These are phyloP conservation scores for Colius striatus DNA, from an alignment of 2,113 vertebrate genomes.

Conservation along the genomic window DNA sequence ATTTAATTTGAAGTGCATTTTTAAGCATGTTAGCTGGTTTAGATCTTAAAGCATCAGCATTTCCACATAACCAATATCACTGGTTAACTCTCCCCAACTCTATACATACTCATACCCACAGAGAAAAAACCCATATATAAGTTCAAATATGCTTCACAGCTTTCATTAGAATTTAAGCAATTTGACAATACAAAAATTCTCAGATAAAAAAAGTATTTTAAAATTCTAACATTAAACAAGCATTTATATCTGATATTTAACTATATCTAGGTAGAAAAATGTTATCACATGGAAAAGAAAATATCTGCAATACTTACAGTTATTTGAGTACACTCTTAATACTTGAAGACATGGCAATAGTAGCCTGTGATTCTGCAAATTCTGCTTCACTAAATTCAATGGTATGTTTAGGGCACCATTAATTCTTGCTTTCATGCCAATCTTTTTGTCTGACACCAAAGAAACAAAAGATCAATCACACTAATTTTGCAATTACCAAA, in stretches of 20 bases:
- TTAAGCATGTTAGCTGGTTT: neutral
- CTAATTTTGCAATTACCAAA: neutral
- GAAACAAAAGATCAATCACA: neutral
- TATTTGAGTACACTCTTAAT: slow-evolving; percentile 89
- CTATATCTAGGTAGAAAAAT: neutral
- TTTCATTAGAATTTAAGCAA: neutral
- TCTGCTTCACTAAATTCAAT: slow-evolving; percentile 90
- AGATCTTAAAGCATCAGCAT: neutral
- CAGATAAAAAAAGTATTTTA: neutral
- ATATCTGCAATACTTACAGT: slow-evolving; percentile 84
- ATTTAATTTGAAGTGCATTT: neutral
- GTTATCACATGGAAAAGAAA: neutral
- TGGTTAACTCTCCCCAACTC: neutral
- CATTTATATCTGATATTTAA: neutral
- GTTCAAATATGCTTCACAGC: neutral
- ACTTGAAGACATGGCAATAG: slow-evolving; percentile 94
- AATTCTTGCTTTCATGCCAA: slow-evolving; percentile 93
- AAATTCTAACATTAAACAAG: neutral
- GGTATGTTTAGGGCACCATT: slow-evolving; percentile 89
- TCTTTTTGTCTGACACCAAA: slow-evolving; percentile 89
- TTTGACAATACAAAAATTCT: neutral
- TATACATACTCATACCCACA: too few species aligned
- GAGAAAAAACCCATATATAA: neutral
- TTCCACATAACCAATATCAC: neutral
- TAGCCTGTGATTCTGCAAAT: slow-evolving; percentile 89